Percentiles rank a stretch among this genome's conserved stretches.
phyloP scores from a whole-genome alignment of 2,113 vertebrate species.

The Balaeniceps rex region DNA sequence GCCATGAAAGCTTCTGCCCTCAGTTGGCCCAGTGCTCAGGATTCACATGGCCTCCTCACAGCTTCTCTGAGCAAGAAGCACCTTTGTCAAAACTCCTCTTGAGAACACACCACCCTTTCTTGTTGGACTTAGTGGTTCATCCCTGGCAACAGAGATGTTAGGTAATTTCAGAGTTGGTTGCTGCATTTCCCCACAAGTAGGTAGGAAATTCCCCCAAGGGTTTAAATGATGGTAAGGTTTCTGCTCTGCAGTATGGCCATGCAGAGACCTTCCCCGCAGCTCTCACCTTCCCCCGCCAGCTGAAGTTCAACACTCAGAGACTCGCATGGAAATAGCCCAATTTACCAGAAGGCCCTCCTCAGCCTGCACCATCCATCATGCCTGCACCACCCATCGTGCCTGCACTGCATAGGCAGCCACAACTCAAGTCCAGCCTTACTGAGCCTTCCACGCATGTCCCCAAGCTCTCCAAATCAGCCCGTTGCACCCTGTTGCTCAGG shows the following conservation, averaged over 20 bases:
- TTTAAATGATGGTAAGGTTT: not conserved
- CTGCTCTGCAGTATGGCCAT: not conserved
- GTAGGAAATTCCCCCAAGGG: not conserved
- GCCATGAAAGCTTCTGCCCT: not conserved
- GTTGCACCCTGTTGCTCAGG: not conserved
- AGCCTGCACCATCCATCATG: accelerated
- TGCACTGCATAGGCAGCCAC: not conserved
- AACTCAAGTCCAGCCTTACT: not conserved
- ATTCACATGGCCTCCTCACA: not conserved
- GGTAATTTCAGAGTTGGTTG: not conserved
- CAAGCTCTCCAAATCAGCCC: not conserved
- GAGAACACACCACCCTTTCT: not conserved
- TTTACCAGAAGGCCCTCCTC: not conserved
- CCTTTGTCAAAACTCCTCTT: not conserved
- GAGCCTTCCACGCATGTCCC: not conserved
- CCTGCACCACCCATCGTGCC: accelerated
- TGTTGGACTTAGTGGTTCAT: not conserved
- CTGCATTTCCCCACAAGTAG: not conserved
- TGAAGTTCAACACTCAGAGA: not conserved
- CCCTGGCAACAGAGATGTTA: not conserved
- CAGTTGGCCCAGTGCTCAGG: not conserved
- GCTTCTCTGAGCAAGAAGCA: not conserved
- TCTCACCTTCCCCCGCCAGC: not conserved
- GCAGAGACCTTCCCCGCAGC: not conserved
- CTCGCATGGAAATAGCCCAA: accelerated